These are phyloP conservation scores for Helicolenus hilgendorfi DNA, from an alignment of 2,797 vertebrate genomes.

Conservation along the genomic window DNA sequence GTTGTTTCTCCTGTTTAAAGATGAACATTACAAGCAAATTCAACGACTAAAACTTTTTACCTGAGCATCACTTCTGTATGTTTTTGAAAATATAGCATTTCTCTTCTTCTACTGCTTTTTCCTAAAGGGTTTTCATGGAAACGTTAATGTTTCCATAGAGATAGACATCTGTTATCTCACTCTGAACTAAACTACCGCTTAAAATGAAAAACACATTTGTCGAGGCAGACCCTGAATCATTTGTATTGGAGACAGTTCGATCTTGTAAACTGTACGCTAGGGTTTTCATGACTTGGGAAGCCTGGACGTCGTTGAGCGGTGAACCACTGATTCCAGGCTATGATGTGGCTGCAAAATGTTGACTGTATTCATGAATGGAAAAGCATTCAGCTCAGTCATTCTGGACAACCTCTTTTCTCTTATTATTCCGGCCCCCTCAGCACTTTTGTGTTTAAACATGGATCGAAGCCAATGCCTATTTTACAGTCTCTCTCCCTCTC, in stretches of 20 bases:
- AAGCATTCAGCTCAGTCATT: conserved; percentile 54
- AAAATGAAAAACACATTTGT: conserved; percentile 72
- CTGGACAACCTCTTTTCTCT: conserved; percentile 17
- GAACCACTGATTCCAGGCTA: conserved; percentile 78
- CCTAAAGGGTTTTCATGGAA: conserved; percentile 47
- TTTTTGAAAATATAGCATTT: neutral
- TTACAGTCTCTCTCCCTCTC: neutral
- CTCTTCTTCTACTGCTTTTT: neutral
- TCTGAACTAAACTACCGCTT: conserved; percentile 26
- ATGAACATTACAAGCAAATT: conserved; percentile 9
- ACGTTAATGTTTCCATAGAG: conserved; percentile 60
- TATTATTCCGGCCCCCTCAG: conserved; percentile 63
- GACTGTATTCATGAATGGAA: conserved; percentile 77
- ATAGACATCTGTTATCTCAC: conserved; percentile 76
- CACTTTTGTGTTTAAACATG: conserved; percentile 69
- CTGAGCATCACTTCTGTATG: neutral
- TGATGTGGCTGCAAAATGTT: conserved; percentile 74
- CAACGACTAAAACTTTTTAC: conserved; percentile 15
- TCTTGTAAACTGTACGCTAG: conserved; percentile 39
- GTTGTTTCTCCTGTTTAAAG: conserved; percentile 10
- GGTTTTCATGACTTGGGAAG: conserved; percentile 35
- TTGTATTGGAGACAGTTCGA: conserved; percentile 22
- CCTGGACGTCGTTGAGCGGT: conserved; percentile 43
- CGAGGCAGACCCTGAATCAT: conserved; percentile 20
- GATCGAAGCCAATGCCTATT: conserved; percentile 31